Percentiles rank a stretch among this genome's conserved stretches.
phyloP scores from a whole-genome alignment of 2,888 invertebrate species.

The Apamea crenata region DNA sequence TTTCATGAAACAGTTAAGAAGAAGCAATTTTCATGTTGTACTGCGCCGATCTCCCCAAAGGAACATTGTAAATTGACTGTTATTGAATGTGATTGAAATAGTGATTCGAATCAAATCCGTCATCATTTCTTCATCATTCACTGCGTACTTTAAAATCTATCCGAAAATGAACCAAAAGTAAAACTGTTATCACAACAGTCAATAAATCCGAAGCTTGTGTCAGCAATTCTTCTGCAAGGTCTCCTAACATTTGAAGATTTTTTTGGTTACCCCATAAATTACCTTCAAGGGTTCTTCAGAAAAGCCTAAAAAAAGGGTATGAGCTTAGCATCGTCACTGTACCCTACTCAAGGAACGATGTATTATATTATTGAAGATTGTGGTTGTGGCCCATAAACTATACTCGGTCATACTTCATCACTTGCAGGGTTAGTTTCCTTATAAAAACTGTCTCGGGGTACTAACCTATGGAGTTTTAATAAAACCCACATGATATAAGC shows the following conservation, averaged over 20 bases:
- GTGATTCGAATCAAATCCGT: background rate
- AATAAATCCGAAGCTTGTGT: conserved; percentile 14
- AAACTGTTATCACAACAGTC: background rate
- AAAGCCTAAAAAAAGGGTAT: background rate
- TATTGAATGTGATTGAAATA: no score
- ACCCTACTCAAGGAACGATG: background rate
- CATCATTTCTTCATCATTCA: background rate
- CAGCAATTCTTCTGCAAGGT: conserved; percentile 7
- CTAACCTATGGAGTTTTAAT: no score
- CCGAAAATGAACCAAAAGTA: background rate
- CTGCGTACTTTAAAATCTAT: no score
- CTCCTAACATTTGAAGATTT: background rate
- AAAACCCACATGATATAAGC: no score
- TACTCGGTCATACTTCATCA: background rate
- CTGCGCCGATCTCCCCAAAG: no score
- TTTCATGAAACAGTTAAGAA: no score
- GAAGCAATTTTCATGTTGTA: no score
- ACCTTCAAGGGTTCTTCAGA: no score
- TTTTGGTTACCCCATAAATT: no score
- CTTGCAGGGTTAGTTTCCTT: background rate
- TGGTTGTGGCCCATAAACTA: background rate
- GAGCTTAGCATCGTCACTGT: background rate
- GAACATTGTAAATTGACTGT: no score
- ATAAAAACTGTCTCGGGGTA: no score
- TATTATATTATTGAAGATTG: background rate